Conservation (phyloP, 2,888 invertebrate genomes). For the Phrixothrix hirtus region DNA sequence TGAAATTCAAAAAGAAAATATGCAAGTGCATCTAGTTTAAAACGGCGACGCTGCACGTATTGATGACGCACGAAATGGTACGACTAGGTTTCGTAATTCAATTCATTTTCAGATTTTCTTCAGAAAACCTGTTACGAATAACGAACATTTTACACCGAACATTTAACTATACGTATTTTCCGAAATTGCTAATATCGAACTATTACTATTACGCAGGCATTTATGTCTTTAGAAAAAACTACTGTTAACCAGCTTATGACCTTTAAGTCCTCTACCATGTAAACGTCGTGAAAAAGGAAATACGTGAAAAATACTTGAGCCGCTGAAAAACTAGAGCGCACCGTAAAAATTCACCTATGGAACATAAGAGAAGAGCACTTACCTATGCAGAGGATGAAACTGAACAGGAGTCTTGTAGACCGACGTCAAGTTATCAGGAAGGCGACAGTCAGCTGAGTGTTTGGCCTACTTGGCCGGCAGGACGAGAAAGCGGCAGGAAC, state of each 20-base stretch:
- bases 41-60: slow-evolving; percentile 8
- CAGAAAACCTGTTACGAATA: too few species aligned
- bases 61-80: neutral
- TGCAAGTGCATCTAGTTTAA: too few species aligned
- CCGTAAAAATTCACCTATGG: neutral
- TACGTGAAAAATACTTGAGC: slow-evolving; percentile 2
- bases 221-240: too few species aligned
- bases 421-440: slow-evolving; percentile 18
- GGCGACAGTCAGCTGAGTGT: slow-evolving; percentile 39
- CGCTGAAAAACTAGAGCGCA: neutral
- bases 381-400: neutral
- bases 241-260: slow-evolving; percentile 13
- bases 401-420: slow-evolving; percentile 8
- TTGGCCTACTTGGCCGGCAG: slow-evolving; percentile 38
- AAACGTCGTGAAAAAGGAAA: slow-evolving; percentile 11
- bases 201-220: too few species aligned
- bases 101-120: too few species aligned
- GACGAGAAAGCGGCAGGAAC: slow-evolving; percentile 33
- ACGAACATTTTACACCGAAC: too few species aligned
- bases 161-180: too few species aligned
- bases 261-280: slow-evolving; percentile 14
- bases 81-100: too few species aligned
- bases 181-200: too few species aligned
- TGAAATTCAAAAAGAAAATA: too few species aligned
- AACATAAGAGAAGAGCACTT: neutral